Conservation (phyloP, 1,140 invertebrate species). For the Sitophilus oryzae region DNA sequence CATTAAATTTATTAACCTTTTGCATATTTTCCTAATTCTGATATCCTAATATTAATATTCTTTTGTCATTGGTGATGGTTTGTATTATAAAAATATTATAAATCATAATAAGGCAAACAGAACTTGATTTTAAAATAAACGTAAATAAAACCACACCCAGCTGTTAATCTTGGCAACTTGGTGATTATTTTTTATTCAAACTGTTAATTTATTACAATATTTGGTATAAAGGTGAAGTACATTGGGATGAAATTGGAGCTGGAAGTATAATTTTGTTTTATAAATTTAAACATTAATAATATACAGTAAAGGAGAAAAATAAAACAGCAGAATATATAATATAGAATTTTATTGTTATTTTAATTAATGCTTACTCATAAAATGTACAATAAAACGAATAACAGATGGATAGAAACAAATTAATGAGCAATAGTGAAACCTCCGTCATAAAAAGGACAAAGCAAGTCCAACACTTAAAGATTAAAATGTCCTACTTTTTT, state of each 20-base stretch:
- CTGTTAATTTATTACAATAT: neutral
- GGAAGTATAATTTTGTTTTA: neutral
- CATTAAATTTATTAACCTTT: too few relatives aligned
- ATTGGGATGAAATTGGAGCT: neutral
- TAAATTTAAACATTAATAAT: neutral
- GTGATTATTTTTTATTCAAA: neutral
- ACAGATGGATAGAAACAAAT: conserved; percentile 46
- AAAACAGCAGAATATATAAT: conserved; percentile 41
- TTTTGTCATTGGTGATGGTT: too few relatives aligned
- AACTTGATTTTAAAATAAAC: too few relatives aligned
- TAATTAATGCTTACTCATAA: conserved; percentile 44
- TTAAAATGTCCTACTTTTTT: conserved; percentile 35
- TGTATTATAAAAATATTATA: too few relatives aligned
- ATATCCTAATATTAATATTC: too few relatives aligned
- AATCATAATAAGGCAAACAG: too few relatives aligned
- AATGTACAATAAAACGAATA: conserved; percentile 47
- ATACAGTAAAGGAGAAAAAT: conserved; percentile 9
- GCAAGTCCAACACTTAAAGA: conserved; percentile 40
- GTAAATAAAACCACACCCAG: neutral
- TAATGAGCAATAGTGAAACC: conserved; percentile 46
- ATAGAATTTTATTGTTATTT: conserved; percentile 46
- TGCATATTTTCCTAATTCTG: too few relatives aligned
- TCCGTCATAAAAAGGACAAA: conserved; percentile 41
- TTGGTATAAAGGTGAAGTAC: neutral
- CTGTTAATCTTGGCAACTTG: neutral